Evolutionary conservation across 2,113 vertebrate species (phyloP).

Genomic region (Neogobius melanostomus): DNA sequence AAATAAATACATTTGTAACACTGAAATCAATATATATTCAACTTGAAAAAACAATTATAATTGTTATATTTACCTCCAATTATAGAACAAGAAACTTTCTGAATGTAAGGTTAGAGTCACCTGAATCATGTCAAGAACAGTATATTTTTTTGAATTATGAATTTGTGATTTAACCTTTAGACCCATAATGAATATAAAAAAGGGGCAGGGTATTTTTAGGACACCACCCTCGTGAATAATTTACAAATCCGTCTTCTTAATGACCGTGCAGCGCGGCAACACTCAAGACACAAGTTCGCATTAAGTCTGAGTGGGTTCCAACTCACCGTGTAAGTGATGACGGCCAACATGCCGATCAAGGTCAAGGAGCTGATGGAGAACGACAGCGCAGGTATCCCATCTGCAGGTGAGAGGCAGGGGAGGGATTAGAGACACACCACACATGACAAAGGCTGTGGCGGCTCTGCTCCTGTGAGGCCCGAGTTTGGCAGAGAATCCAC

Average conservation of each 20-base stretch:
- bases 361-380: conserved; percentile 98
- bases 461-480: not conserved
- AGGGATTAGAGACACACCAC: conserved; percentile 21
- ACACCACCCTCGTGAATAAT: conserved; percentile 20
- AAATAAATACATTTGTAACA: no score
- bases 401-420: conserved; percentile 70
- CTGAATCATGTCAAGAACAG: not conserved
- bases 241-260: conserved; percentile 23
- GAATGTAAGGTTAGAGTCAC: not conserved
- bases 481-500: conserved; percentile 23
- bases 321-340: conserved; percentile 98
- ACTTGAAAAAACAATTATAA: no score
- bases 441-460: conserved; percentile 15
- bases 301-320: conserved; percentile 27
- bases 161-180: conserved; percentile 12
- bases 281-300: conserved; percentile 35
- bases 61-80: no score
- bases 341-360: conserved; percentile 97
- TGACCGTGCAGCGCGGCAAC: conserved; percentile 30
- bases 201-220: conserved; percentile 10
- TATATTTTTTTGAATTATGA: not conserved
- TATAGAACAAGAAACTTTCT: not conserved
- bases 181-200: not conserved
- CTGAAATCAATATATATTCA: no score
- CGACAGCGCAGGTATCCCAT: conserved; percentile 90